These are phyloP conservation scores for Syngnathus floridae DNA, from an alignment of 2,113 vertebrate species.

Conservation along the genomic window DNA sequence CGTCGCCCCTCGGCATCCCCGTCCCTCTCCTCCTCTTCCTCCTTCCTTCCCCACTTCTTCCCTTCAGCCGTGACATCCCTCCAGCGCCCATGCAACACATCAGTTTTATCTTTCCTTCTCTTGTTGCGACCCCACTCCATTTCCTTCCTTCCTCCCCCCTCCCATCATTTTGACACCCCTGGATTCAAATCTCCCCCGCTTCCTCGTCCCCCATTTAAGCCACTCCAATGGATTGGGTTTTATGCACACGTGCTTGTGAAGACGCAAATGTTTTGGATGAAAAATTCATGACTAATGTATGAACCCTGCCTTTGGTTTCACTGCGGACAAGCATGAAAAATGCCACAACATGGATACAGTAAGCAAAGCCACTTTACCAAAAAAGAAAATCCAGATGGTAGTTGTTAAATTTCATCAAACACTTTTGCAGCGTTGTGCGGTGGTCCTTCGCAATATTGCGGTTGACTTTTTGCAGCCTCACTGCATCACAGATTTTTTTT, in stretches of 20 bases:
- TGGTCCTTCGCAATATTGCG: background rate
- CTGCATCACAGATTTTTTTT: background rate
- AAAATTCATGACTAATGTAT: conserved; percentile 47
- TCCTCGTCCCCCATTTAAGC: conserved; percentile 13
- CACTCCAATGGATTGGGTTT: background rate
- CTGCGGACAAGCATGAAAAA: conserved; percentile 26
- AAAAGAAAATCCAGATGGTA: background rate
- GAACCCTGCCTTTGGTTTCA: conserved; percentile 18
- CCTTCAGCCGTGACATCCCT: conserved; percentile 29
- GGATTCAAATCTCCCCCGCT: conserved; percentile 5
- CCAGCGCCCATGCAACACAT: conserved; percentile 32
- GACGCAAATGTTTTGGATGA: background rate
- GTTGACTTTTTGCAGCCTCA: no score
- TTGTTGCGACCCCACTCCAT: conserved; percentile 11
- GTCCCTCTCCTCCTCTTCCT: conserved; percentile 27
- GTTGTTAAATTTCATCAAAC: background rate
- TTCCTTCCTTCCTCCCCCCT: conserved; percentile 14
- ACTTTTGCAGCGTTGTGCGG: background rate
- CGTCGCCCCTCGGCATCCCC: conserved; percentile 21
- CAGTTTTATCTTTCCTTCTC: conserved; percentile 15
- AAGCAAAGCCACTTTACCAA: background rate
- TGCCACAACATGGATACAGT: conserved; percentile 14
- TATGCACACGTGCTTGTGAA: conserved; percentile 21
- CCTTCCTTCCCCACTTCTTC: conserved; percentile 16
- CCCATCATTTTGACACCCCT: conserved; percentile 10